These are phyloP conservation scores for Zaprionus obscuricornis DNA, from an alignment of 2,888 invertebrate species.

Conservation along the genomic window DNA sequence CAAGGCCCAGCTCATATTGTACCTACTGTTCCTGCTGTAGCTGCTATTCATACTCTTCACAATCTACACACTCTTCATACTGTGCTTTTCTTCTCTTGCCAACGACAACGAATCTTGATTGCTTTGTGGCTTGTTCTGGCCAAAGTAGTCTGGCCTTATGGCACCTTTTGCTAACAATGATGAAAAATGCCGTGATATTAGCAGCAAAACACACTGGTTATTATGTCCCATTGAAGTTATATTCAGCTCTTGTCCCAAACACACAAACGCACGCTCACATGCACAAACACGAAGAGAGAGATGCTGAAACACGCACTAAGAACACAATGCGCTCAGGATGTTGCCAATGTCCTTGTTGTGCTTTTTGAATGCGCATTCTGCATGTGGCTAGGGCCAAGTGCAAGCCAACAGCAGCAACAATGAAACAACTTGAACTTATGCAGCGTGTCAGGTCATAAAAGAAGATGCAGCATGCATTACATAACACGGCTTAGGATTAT, in stretches of 20 bases:
- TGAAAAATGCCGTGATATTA: constrained; percentile 31
- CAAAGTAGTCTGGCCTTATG: constrained; percentile 13
- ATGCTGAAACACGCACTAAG: too few relatives aligned
- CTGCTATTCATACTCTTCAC: constrained; percentile 5
- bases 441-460: constrained; percentile 14
- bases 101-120: constrained; percentile 39
- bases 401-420: constrained; percentile 20
- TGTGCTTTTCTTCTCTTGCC: too few relatives aligned
- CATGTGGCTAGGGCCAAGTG: constrained; percentile 6
- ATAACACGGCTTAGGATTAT: too few relatives aligned
- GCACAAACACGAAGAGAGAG: too few relatives aligned
- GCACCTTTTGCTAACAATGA: constrained; percentile 21
- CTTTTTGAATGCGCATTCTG: constrained; percentile 1
- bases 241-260: constrained; percentile 11
- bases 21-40: not conserved
- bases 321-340: constrained; percentile 10
- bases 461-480: not conserved
- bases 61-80: constrained; percentile 8
- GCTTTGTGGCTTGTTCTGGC: constrained; percentile 15
- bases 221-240: constrained; percentile 33
- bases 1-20: too few relatives aligned
- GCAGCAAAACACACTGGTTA: constrained; percentile 22
- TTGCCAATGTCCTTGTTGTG: constrained; percentile 15
- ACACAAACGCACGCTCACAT: constrained; percentile 7
- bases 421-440: constrained; percentile 15